Percentiles rank a stretch among this genome's conserved stretches.
phyloP scores from a whole-genome alignment of 1,140 invertebrate species.

The Octopus sinensis region DNA sequence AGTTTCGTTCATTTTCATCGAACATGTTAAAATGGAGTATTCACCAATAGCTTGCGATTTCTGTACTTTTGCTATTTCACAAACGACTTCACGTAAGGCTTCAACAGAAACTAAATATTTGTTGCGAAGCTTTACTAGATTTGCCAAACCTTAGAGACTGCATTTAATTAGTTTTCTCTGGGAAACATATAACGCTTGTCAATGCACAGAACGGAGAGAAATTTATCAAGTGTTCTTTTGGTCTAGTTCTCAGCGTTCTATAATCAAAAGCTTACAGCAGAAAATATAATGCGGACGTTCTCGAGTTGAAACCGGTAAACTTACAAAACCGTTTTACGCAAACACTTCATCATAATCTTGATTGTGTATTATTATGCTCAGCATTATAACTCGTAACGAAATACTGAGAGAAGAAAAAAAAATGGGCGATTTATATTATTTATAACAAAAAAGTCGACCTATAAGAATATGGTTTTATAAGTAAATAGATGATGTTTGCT shows the following conservation, averaged over 20 bases:
- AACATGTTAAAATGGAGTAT: neutral
- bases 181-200: neutral
- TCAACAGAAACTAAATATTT: neutral
- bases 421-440: neutral
- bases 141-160: constrained; percentile 4
- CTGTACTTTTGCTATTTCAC: constrained; percentile 7
- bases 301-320: neutral
- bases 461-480: neutral
- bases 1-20: neutral
- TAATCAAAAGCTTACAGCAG: neutral
- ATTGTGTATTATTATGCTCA: neutral
- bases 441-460: neutral
- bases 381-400: neutral
- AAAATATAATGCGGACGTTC: neutral
- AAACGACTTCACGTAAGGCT: constrained; percentile 3
- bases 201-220: neutral
- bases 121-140: neutral
- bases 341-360: neutral
- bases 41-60: neutral
- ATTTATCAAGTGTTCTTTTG: constrained; percentile 6
- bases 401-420: neutral
- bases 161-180: neutral
- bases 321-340: neutral
- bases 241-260: neutral
- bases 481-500: neutral